Percentiles rank a stretch among this genome's conserved stretches.
phyloP scores from a whole-genome alignment of 2,113 vertebrate genomes.

The Vulpes vulpes region DNA sequence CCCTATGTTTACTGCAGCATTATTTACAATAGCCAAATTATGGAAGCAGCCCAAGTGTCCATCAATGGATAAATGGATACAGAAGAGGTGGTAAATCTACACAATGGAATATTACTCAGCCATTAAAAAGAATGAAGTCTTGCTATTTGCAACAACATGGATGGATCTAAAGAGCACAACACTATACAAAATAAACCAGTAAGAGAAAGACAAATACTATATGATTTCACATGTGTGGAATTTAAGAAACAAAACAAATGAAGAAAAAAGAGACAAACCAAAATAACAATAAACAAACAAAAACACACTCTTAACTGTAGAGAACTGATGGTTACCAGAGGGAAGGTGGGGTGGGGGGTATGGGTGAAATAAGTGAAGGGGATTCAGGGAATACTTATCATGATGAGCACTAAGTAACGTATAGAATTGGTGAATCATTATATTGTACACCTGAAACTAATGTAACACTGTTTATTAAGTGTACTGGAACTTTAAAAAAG shows the following conservation, averaged over 20 bases:
- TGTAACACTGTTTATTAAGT: not conserved
- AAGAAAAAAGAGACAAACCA: not conserved
- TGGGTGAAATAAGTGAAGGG: not conserved
- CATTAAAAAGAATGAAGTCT: not conserved
- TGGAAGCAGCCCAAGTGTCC: not conserved
- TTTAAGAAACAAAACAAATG: not conserved
- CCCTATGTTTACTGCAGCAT: not conserved
- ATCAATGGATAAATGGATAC: not conserved
- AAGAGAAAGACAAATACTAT: not conserved
- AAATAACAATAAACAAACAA: not conserved
- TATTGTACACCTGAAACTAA: not conserved
- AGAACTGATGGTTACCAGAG: not conserved
- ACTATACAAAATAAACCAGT: not conserved
- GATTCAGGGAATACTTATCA: not conserved
- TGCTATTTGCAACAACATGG: not conserved
- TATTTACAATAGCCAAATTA: not conserved
- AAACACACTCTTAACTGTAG: not conserved
- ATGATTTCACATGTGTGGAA: not conserved
- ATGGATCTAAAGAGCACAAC: not conserved
- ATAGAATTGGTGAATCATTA: not conserved
- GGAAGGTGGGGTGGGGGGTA: not conserved
- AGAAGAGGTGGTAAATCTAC: not conserved
- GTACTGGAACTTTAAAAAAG: not conserved
- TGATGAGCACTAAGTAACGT: not conserved
- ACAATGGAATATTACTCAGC: not conserved